Base-by-base conservation (phyloP, 2,888 invertebrate species). In the Drosophila mimetica region DNA sequence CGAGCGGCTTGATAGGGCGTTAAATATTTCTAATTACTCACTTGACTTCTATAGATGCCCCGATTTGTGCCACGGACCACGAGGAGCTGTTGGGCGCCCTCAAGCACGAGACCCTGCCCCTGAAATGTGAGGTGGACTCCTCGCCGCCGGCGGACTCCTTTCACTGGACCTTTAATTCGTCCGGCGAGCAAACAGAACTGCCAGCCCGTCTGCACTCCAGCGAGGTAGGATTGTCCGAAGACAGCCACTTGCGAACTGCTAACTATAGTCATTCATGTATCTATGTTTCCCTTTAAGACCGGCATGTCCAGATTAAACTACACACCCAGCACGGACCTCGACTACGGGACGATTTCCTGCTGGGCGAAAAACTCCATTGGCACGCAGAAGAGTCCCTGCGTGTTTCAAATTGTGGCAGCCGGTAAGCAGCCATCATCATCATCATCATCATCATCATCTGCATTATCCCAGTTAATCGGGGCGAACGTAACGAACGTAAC, bases 151-250 rank as follows among this genome's bases (percentile, higher is more conserved):
- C 96, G 61, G 94, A 95, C 86, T 94, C 95, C 88, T 97, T 97
- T 92, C 96, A 96, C 89, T 97, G 97, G 97, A 97, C 97, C 77
- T 97, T 97, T 93, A 97, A 97, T 93, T 96, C 96, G 91, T 96
- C 96, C 67, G 97, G 97, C 16, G 96, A 96, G 89, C 95, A 96
- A 92, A 95, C 95, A 51, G 96, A 96, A 90, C 93, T 96, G 79
- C 94, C 96, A 63, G 94, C 95, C 55, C 94, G 94, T 86, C 79
- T 92, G 53, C 93, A 92, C 78, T 92, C 92, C 47, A 93, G 91
- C 79, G 92, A 92, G 88, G 92, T 92, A 86, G 30, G 44, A 44
- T 54, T 55, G 54, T 61, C 25, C 5, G 60, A 18, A 7, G 36
- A n/a, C 28, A 14, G 9, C 28, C 42, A 42, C 41, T 60, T 25